Conservation (phyloP, 2,797 vertebrate genomes). For the Enteromius paludinosus region DNA sequence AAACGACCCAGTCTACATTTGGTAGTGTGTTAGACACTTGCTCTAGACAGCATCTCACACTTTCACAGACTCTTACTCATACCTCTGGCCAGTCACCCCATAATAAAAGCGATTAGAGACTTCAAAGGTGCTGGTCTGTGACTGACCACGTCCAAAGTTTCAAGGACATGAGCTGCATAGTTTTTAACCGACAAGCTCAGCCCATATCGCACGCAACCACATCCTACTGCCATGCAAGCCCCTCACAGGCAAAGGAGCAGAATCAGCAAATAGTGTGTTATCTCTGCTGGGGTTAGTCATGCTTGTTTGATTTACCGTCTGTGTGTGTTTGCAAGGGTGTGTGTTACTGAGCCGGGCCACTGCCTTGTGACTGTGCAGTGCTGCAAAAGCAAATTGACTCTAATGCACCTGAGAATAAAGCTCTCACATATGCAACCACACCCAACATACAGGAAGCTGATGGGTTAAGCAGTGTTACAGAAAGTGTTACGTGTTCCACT, state of each 20-base stretch:
- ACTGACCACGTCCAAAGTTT: slow-evolving; percentile 24
- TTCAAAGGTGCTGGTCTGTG: slow-evolving; percentile 47
- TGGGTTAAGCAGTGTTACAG: slow-evolving; percentile 3
- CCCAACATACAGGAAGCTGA: slow-evolving; percentile 16
- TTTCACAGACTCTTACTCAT: slow-evolving; percentile 7
- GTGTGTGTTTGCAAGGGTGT: slow-evolving; percentile 32
- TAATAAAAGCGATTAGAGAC: slow-evolving; percentile 47
- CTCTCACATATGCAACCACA: slow-evolving; percentile 29
- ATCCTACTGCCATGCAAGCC: slow-evolving; percentile 29
- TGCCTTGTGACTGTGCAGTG: slow-evolving; percentile 59
- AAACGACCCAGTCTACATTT: neutral
- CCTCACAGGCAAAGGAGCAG: neutral
- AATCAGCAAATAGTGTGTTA: slow-evolving; percentile 16
- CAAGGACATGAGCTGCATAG: slow-evolving; percentile 16
- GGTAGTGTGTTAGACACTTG: slow-evolving; percentile 5
- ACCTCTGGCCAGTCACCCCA: slow-evolving; percentile 9
- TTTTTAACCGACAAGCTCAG: slow-evolving; percentile 24
- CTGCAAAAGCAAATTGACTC: slow-evolving; percentile 50
- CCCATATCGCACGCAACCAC: slow-evolving; percentile 3
- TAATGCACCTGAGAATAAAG: slow-evolving; percentile 17
- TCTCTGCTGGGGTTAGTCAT: slow-evolving; percentile 4
- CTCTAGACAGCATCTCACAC: slow-evolving; percentile 14
- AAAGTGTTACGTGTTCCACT: neutral
- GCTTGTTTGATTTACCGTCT: slow-evolving; percentile 28
- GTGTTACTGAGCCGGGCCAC: slow-evolving; percentile 9